Percentiles rank a stretch among this genome's conserved stretches.
phyloP scores from a whole-genome alignment of 2,797 vertebrate genomes.

The Falco biarmicus region DNA sequence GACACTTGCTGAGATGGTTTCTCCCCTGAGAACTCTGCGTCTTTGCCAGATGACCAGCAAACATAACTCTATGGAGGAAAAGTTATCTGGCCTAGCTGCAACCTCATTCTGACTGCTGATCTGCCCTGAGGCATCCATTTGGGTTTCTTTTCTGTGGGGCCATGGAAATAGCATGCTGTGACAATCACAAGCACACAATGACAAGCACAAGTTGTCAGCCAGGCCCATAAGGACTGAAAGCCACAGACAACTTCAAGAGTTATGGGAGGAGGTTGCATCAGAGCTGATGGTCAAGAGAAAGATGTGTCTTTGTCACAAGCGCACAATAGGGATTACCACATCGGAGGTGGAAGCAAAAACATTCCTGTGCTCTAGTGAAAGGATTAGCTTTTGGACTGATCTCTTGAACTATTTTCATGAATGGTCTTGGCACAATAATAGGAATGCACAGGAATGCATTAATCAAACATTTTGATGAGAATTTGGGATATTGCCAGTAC shows the following conservation, averaged over 20 bases:
- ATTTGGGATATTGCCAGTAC: conserved; percentile 50
- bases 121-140: neutral
- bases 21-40: neutral
- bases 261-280: neutral
- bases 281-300: neutral
- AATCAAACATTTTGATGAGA: conserved; percentile 45
- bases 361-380: conserved; percentile 31
- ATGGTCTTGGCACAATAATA: conserved; percentile 49
- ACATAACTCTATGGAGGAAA: neutral
- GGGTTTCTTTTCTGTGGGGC: neutral
- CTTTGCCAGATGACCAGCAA: neutral
- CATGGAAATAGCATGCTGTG: neutral
- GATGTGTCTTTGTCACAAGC: neutral
- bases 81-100: neutral
- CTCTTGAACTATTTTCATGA: conserved; percentile 43
- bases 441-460: conserved; percentile 31
- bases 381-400: conserved; percentile 41
- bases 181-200: neutral
- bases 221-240: neutral
- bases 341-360: conserved; percentile 3
- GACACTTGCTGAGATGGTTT: neutral
- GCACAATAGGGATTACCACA: neutral
- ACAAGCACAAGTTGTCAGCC: neutral
- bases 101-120: neutral
- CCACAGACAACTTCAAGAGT: neutral